These are phyloP conservation scores for Neolamprologus devosi DNA, from an alignment of 2,113 vertebrate species.

Conservation along the genomic window DNA sequence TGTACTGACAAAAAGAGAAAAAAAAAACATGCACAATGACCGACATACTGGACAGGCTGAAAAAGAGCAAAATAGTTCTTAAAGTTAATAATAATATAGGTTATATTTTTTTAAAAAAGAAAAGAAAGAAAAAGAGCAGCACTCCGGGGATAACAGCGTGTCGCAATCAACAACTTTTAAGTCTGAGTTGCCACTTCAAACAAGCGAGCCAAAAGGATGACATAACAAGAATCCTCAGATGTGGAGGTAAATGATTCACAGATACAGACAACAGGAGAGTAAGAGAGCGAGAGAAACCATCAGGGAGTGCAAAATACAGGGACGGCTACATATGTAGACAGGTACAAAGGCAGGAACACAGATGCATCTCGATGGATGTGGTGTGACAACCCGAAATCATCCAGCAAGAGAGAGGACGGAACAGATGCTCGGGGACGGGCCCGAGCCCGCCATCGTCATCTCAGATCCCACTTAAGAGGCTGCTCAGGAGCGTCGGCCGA, in stretches of 20 bases:
- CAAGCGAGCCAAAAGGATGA: neutral
- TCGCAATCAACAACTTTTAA: neutral
- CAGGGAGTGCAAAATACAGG: neutral
- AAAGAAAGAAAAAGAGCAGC: neutral
- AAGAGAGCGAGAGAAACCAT: neutral
- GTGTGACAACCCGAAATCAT: conserved; percentile 22
- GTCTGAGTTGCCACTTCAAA: conserved; percentile 12
- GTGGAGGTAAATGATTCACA: neutral
- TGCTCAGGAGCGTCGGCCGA: neutral
- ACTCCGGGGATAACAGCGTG: neutral
- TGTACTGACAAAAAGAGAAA: neutral
- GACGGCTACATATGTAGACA: conserved; percentile 19
- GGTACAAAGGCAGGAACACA: conserved; percentile 16
- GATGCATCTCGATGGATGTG: neutral
- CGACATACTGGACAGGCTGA: neutral
- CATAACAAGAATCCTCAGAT: neutral
- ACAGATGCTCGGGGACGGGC: conserved; percentile 41
- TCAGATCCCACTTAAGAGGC: conserved; percentile 39
- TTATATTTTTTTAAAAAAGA: accelerated
- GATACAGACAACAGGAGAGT: neutral
- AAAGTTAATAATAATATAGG: neutral
- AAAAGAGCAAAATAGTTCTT: neutral
- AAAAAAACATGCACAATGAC: neutral
- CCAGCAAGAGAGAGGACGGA: conserved; percentile 24
- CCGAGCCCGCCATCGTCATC: conserved; percentile 5